Conservation (phyloP, 2,797 vertebrate genomes). For the Helarctos malayanus region DNA sequence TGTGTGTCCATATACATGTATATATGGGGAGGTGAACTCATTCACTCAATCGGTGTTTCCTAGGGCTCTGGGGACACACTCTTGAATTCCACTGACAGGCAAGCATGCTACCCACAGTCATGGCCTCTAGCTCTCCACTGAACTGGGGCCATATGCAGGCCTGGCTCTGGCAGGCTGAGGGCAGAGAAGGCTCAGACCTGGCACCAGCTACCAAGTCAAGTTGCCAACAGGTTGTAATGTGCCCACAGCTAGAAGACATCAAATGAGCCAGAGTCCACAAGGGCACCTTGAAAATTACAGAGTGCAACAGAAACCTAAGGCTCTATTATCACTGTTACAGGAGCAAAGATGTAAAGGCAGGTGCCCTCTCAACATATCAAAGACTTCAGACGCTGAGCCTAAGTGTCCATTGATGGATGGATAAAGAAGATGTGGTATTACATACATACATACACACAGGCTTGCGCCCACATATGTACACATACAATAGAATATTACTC, state of each 20-base stretch:
- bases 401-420: background rate
- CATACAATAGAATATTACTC: background rate
- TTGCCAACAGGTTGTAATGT: background rate
- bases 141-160: background rate
- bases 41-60: background rate
- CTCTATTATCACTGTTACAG: background rate
- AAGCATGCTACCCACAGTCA: background rate
- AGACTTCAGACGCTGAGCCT: background rate
- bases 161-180: background rate
- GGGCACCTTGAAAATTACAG: background rate
- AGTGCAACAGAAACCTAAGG: background rate
- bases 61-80: background rate
- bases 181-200: background rate
- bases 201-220: background rate
- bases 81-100: background rate
- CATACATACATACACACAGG: background rate
- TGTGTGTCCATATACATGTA: rapidly evolving
- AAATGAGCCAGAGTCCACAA: background rate
- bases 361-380: background rate
- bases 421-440: background rate
- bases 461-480: background rate
- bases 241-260: background rate
- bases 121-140: background rate
- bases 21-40: background rate
- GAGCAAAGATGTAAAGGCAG: background rate